Base-by-base conservation (phyloP, 1,140 invertebrate species). In the Oryzaephilus surinamensis region DNA sequence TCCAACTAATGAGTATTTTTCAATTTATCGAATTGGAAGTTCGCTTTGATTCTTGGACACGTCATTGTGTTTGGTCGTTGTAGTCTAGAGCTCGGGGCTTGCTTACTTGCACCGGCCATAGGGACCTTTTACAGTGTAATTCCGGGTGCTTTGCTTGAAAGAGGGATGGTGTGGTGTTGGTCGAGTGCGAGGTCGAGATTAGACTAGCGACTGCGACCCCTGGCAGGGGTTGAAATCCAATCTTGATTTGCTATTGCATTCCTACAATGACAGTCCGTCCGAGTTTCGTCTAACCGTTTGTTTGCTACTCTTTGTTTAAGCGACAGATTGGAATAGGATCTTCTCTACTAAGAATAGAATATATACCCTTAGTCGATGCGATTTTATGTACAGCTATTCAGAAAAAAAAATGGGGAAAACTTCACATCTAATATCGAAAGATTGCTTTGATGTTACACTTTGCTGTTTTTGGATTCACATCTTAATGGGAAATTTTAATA, bases 231-330 rank as follows among this genome's bases (percentile, higher is more conserved):
- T 51, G 58, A 61, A 62, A 62, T 61, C 60, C 60, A 61, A 62
- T 62, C 60, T 61, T 62, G 58, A 62, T 61, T 60, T 61, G 56
- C 54, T 60, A 61, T 60, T 60, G 58, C 60, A 62, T 62, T 62
- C 60, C 58, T 44, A 58, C 57, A 60, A 62, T 61, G 60, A 62
- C 59, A 60, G 48, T 57, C 43, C 50, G 51, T 57, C 54, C 50
- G 45, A 32, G 27, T 43, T 42, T 41, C 41, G 40, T 51, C 41
- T 35, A 32, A 28, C 38, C 45, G 51, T 54, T 52, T 54, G 49
- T 51, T 53, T 50, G 52, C 45, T 46, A 49, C 48, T 50, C 51
- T 58, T 55, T 58, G 52, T 58, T 56, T 58, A 58, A 52, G 50
- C 44, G 48, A 49, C 46, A 50, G 47, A 50, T 50, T 45, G 44